Conservation (phyloP, 2,888 invertebrate species). For the Heliconius charithonia region DNA sequence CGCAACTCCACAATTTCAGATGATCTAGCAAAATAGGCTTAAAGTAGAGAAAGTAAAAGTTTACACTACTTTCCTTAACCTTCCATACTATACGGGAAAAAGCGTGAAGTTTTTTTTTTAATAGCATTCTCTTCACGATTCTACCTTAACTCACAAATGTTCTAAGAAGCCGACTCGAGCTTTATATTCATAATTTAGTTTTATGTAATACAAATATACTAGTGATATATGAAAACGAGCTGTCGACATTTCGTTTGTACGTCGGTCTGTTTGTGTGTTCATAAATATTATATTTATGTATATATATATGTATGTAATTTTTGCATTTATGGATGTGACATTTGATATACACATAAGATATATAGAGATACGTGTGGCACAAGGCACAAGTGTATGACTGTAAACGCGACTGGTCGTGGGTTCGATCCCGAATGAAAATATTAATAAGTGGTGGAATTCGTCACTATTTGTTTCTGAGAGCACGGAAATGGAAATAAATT, state of each 20-base stretch:
- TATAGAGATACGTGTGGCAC: neutral
- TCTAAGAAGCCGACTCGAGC: constrained; percentile 65
- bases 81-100: too few relatives aligned
- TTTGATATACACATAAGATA: neutral
- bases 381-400: too few relatives aligned
- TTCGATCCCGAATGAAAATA: too few relatives aligned
- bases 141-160: constrained; percentile 57
- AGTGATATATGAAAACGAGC: constrained; percentile 65
- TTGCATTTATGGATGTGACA: neutral
- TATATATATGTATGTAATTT: neutral
- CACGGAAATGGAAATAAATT: too few relatives aligned
- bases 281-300: constrained; percentile 42
- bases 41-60: too few relatives aligned
- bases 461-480: too few relatives aligned
- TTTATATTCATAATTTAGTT: constrained; percentile 67
- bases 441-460: too few relatives aligned
- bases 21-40: too few relatives aligned
- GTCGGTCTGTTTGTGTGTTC: constrained; percentile 45
- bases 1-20: too few relatives aligned
- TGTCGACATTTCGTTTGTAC: constrained; percentile 65
- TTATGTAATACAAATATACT: constrained; percentile 73
- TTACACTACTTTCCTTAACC: too few relatives aligned
- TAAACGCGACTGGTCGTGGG: too few relatives aligned
- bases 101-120: neutral
- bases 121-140: constrained; percentile 26